Evolutionary conservation across 2,888 invertebrate species (phyloP).

Genomic region (Harmothoe impar): DNA sequence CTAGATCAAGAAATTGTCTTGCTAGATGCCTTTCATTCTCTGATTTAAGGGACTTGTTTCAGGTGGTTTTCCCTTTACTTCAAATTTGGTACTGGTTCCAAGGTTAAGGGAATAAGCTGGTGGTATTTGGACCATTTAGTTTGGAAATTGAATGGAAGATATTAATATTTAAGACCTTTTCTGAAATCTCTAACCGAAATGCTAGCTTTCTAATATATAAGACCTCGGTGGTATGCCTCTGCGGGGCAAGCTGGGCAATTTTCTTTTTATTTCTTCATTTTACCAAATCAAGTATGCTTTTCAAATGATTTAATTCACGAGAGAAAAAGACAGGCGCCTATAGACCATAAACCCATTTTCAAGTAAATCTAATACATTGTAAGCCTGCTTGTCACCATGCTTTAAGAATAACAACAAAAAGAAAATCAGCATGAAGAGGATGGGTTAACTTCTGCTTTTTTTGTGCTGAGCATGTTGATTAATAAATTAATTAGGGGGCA

Average conservation of each 20-base stretch:
- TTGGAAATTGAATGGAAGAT: background rate
- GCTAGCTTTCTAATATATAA: background rate
- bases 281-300: no score
- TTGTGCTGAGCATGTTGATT: constrained; percentile 37
- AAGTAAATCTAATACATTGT: background rate
- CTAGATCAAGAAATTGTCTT: constrained; percentile 60
- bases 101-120: background rate
- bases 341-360: background rate
- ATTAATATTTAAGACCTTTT: background rate
- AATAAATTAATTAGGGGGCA: background rate
- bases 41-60: constrained; percentile 36
- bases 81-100: background rate
- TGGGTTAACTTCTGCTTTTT: constrained; percentile 1
- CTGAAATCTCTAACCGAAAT: background rate
- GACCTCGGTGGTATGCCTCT: background rate
- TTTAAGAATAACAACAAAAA: background rate
- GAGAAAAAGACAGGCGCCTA: background rate
- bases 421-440: constrained; percentile 5
- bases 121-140: background rate
- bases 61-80: background rate
- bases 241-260: background rate
- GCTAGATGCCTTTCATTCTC: constrained; percentile 63
- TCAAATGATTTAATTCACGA: background rate
- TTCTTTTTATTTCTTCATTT: background rate
- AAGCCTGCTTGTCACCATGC: background rate